Evolutionary conservation across 2,797 vertebrate species (phyloP).

Genomic region (Eptatretus atami): DNA sequence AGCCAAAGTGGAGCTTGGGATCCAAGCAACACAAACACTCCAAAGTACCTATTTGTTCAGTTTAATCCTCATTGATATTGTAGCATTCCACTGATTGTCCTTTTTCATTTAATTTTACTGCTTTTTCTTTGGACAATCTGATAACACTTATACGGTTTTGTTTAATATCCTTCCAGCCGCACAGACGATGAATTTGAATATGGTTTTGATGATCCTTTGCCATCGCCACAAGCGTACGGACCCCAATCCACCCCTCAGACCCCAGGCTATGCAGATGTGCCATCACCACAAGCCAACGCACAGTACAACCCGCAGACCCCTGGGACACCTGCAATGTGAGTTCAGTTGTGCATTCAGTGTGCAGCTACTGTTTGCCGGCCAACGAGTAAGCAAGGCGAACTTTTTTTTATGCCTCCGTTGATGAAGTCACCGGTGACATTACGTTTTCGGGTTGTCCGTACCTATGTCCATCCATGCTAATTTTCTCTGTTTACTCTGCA

Average conservation of each 20-base stretch:
- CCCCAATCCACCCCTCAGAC: conserved; percentile 72
- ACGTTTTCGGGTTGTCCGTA: no score
- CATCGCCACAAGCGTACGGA: conserved; percentile 59
- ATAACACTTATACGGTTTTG: not conserved
- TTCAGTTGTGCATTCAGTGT: conserved; percentile 5
- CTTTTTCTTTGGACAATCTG: no score
- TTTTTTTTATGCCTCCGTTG: no score
- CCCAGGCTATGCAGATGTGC: conserved; percentile 61
- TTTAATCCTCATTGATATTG: not conserved
- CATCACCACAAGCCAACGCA: conserved; percentile 61
- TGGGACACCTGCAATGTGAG: conserved; percentile 71
- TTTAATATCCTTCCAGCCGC: not conserved
- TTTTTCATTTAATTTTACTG: no score
- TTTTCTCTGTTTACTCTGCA: no score
- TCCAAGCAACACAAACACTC: conserved; percentile 69
- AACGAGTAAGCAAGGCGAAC: not conserved
- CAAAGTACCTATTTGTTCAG: conserved; percentile 10
- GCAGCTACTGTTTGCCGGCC: not conserved
- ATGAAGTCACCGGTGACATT: no score
- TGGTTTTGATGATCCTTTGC: conserved; percentile 53
- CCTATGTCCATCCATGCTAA: no score
- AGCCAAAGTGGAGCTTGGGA: conserved; percentile 86
- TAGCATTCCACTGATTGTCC: not conserved
- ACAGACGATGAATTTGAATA: conserved; percentile 59
- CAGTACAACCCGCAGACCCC: conserved; percentile 81